These are phyloP conservation scores for Dendrocopos noguchii DNA, from an alignment of 2,113 vertebrate genomes.

Conservation along the genomic window DNA sequence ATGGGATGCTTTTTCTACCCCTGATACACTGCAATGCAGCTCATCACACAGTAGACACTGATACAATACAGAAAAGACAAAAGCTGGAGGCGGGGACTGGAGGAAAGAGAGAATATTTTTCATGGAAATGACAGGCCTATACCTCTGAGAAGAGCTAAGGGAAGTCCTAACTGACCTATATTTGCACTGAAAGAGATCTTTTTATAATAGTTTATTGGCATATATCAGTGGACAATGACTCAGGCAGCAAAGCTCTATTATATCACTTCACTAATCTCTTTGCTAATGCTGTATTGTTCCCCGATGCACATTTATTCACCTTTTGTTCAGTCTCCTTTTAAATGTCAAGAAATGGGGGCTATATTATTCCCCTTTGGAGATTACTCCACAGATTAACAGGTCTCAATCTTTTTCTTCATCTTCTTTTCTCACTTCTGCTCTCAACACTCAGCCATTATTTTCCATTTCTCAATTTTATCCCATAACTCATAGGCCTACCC, in stretches of 20 bases:
- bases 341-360: conserved; percentile 35
- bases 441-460: conserved; percentile 12
- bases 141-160: background rate
- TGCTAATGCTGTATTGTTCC: conserved; percentile 29
- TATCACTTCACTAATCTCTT: background rate
- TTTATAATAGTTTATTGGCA: background rate
- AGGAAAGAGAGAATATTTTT: background rate
- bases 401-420: background rate
- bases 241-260: background rate
- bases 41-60: background rate
- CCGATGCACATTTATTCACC: conserved; percentile 29
- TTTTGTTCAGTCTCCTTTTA: conserved; percentile 49
- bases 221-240: background rate
- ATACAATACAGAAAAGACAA: background rate
- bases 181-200: background rate
- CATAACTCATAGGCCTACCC: background rate
- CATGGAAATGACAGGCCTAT: background rate
- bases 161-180: background rate
- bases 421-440: background rate
- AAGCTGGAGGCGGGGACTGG: background rate
- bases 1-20: background rate
- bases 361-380: conserved; percentile 31
- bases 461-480: conserved; percentile 4
- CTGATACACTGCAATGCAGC: rapidly evolving
- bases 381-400: conserved; percentile 12